phyloP scores from a whole-genome alignment of 2,113 vertebrate genomes.

The Ciconia boyciana region DNA sequence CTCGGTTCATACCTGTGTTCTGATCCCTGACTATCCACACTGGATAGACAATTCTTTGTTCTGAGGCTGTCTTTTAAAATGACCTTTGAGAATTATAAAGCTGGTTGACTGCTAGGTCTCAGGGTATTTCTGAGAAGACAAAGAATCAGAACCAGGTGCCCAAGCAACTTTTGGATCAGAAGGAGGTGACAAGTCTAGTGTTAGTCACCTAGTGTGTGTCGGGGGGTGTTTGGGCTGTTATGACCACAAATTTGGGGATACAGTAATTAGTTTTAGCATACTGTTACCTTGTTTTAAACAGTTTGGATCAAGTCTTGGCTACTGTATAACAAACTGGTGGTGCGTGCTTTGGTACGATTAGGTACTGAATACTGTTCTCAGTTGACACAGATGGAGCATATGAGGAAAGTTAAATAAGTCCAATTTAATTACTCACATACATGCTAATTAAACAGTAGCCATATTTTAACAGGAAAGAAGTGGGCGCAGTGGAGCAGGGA shows the following conservation, averaged over 20 bases:
- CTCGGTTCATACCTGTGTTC: background rate
- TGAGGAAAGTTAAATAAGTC: background rate
- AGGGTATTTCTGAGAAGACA: background rate
- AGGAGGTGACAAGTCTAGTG: background rate
- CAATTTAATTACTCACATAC: background rate
- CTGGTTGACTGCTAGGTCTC: background rate
- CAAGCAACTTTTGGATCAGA: background rate
- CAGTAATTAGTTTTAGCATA: background rate
- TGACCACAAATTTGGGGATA: fast-evolving
- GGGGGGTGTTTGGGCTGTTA: background rate
- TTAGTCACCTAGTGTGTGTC: fast-evolving
- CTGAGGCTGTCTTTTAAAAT: background rate
- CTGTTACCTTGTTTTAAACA: background rate
- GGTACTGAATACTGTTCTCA: background rate
- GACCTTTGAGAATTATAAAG: background rate
- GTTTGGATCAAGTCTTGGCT: background rate
- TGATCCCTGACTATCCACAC: background rate
- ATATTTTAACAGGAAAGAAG: background rate
- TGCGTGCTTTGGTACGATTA: background rate
- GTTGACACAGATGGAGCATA: background rate
- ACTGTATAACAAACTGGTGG: fast-evolving
- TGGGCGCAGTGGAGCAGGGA: fast-evolving
- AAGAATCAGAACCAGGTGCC: background rate
- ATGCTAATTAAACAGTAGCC: background rate
- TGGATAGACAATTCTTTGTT: background rate